Percentiles rank a stretch among this genome's conserved stretches.
These are phyloP conservation scores for Corythoichthys haematopterus DNA, from an alignment of 2,113 vertebrate species.

Conservation along the genomic window DNA sequence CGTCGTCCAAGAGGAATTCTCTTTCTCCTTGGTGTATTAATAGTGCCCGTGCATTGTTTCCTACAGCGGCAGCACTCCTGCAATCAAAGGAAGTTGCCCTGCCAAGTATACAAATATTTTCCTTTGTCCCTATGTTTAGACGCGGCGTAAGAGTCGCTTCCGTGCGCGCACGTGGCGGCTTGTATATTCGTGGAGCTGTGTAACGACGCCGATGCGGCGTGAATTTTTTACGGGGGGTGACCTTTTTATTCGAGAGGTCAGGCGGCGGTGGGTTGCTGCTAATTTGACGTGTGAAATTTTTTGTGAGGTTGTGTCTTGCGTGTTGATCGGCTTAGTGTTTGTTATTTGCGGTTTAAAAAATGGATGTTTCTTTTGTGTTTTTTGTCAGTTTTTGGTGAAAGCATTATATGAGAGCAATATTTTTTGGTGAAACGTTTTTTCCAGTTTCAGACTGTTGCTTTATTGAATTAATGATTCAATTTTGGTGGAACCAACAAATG, in stretches of 20 bases:
- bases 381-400: too few relatives aligned
- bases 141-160: constrained; percentile 57
- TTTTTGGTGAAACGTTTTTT: too few relatives aligned
- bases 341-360: too few relatives aligned
- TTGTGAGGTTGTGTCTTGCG: too few relatives aligned
- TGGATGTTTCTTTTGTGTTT: too few relatives aligned
- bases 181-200: constrained; percentile 57
- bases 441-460: too few relatives aligned
- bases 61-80: constrained; percentile 60
- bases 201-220: constrained; percentile 42
- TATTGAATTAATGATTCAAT: too few relatives aligned
- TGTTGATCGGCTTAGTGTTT: too few relatives aligned
- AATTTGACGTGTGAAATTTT: too few relatives aligned
- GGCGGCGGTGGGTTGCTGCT: neutral
- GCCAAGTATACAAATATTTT: constrained; percentile 73
- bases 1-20: constrained; percentile 68
- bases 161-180: constrained; percentile 40
- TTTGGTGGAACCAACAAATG: too few relatives aligned
- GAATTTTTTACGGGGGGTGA: constrained; percentile 38
- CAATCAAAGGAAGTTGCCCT: constrained; percentile 73
- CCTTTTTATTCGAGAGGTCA: constrained; percentile 37
- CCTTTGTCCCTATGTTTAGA: constrained; percentile 76
- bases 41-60: constrained; percentile 72
- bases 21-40: constrained; percentile 71
- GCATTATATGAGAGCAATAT: too few relatives aligned